phyloP scores from a whole-genome alignment of 2,113 vertebrate genomes.

The Syngnathus scovelli region DNA sequence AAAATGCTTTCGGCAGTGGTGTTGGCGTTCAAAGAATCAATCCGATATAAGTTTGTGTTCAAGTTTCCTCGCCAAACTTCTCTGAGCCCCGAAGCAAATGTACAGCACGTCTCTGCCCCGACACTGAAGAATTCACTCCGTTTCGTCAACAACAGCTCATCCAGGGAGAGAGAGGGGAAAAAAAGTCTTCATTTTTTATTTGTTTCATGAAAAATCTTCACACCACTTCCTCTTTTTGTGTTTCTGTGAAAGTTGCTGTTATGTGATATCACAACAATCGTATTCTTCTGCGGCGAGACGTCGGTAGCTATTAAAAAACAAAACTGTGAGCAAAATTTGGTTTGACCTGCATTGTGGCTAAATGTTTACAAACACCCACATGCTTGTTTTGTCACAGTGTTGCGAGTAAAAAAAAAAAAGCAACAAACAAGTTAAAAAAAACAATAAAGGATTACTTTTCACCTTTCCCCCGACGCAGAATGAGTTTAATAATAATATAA shows the following conservation, averaged over 20 bases:
- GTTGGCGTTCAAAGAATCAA: not conserved
- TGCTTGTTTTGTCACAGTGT: not conserved
- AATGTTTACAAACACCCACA: not conserved
- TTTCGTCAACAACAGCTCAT: conserved; percentile 35
- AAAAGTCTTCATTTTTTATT: conserved; percentile 24
- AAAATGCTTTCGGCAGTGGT: not conserved
- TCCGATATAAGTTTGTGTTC: not conserved
- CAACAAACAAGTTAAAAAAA: too few relatives aligned
- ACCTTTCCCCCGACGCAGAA: too few relatives aligned
- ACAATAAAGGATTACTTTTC: too few relatives aligned
- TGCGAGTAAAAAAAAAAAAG: too few relatives aligned
- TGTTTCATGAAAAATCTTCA: conserved; percentile 41
- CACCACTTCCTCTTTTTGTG: not conserved
- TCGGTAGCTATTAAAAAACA: not conserved
- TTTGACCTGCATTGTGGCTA: not conserved
- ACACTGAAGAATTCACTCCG: conserved; percentile 50
- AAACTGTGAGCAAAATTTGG: not conserved
- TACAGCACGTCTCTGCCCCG: conserved; percentile 30
- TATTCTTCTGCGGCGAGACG: not conserved
- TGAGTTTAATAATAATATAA: too few relatives aligned
- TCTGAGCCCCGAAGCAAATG: conserved; percentile 42
- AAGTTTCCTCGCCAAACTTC: conserved; percentile 32
- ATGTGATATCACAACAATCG: conserved; percentile 18
- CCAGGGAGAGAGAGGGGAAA: conserved; percentile 8
- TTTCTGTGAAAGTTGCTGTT: conserved; percentile 5